Evolutionary conservation across 2,888 invertebrate genomes (phyloP), one percentile per base, ranked within the genome.

Genomic region (Cerastis leucographa): DNA sequence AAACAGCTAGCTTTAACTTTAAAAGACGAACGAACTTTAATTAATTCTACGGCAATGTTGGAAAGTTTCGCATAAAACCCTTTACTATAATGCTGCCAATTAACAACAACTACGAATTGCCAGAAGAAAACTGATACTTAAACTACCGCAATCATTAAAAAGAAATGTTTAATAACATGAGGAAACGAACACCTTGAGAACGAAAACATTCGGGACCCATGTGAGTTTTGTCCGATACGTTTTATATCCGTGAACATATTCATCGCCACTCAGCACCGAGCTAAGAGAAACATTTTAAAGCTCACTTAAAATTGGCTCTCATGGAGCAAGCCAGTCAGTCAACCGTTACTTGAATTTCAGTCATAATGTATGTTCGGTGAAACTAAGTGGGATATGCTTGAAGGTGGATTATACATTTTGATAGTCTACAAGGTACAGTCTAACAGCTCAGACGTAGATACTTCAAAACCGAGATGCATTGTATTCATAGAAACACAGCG

Each of bases 161-260:
- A 75, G n/a, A 42, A 29, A 59, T 80, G 76, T 83, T 80, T 66
- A 22, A 69, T 59, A 80, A 84, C 74, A 80, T 42, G 62, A n/a
- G 22, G 64, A 59, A 40, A 42, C 44, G 35, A 71, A 12, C 44
- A 54, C 65, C 44, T 46, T 84, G 80, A n/a, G 80, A 83, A 76
- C 49, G 46, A 66, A 72, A 74, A 80, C 80, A 76, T 59, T 62
- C 46, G 19, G 4, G 59, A 61, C 17, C 29, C 7, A 11, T 51
- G 19, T 9, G n/a, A 61, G 29, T 44, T 35, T 68, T 74, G 25
- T 69, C 71, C 14, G n/a, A 61, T 29, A 61, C 51, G 35, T 25
- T 74, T 70, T 59, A 65, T 79, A 68, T 72, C 54, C 51, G 42
- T 71, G 80, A 75, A 83, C 67, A 72, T 44, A 49, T 44, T 46